These are phyloP conservation scores for Pachydiplax longipennis DNA, from an alignment of 2,888 invertebrate species.

Conservation along the genomic window DNA sequence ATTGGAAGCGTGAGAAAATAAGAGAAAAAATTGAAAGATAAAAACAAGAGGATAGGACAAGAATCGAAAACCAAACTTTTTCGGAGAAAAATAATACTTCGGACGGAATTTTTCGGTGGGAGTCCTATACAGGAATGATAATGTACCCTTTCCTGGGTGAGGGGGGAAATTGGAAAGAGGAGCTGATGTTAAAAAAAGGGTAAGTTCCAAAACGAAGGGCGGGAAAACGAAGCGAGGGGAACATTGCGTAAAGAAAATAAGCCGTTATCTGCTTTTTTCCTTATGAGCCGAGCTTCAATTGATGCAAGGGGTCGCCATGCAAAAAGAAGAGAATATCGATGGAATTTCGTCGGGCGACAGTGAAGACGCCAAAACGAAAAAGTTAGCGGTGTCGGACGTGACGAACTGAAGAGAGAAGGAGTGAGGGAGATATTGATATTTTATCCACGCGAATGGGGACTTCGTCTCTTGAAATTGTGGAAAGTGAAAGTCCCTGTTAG, in stretches of 20 bases:
- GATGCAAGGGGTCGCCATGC: background rate
- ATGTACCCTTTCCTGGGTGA: no score
- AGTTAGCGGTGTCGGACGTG: background rate
- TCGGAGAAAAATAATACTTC: background rate
- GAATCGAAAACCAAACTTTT: background rate
- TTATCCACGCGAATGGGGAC: background rate
- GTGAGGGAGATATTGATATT: background rate
- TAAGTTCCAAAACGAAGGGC: background rate
- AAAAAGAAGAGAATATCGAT: background rate
- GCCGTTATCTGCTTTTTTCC: background rate
- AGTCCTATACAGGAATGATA: no score
- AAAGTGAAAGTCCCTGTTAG: background rate
- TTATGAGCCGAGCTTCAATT: background rate
- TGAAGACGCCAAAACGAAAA: background rate
- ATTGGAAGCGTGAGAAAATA: background rate
- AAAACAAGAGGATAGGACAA: background rate
- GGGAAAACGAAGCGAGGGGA: background rate
- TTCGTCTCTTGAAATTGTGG: background rate
- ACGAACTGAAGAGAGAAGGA: no score
- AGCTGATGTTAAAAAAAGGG: background rate
- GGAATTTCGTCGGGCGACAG: background rate
- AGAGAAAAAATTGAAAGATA: background rate
- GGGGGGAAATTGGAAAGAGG: background rate
- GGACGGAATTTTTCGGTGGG: no score
- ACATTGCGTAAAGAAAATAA: background rate